A percentile compares a stretch with the other conserved stretches of the same genome.
These are phyloP conservation scores for Catalaphyllia jardinei DNA, from an alignment of 64 coral and sea anemone species.

Conservation along the genomic window DNA sequence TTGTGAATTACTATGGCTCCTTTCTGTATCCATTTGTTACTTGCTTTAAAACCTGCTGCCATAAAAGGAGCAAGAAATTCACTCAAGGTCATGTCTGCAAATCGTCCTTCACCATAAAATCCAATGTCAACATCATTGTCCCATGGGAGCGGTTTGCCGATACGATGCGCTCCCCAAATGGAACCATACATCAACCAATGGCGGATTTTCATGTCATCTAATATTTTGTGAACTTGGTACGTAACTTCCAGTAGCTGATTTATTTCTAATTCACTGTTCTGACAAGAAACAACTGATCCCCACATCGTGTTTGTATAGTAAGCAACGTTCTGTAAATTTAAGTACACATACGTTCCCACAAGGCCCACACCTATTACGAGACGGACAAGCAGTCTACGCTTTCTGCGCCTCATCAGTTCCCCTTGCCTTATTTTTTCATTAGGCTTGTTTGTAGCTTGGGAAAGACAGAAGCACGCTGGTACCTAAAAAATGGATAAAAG, in stretches of 20 bases:
- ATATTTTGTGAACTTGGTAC: constrained; percentile 37
- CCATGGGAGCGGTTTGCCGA: constrained; percentile 54
- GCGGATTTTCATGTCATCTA: constrained; percentile 11
- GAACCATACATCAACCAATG: constrained; percentile 65
- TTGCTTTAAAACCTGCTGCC: constrained; percentile 27
- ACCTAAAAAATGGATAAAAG: not conserved
- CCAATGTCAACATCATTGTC: constrained; percentile 75
- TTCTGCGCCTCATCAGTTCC: not conserved
- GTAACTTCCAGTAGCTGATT: constrained; percentile 11
- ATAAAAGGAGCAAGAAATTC: constrained; percentile 44
- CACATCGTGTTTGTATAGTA: constrained; percentile 34
- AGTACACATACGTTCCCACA: not conserved
- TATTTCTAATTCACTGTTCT: constrained; percentile 24
- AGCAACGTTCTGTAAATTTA: not conserved
- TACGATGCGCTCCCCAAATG: constrained; percentile 38
- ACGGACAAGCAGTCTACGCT: not conserved
- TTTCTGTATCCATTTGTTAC: constrained; percentile 60
- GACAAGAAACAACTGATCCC: constrained; percentile 13
- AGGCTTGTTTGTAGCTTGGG: not conserved
- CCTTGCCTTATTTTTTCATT: not conserved
- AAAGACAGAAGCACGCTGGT: not conserved
- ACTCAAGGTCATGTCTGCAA: constrained; percentile 9
- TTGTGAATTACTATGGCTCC: constrained; percentile 54
- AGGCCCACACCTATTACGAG: not conserved
- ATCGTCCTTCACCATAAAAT: constrained; percentile 40